Evolutionary conservation across 2,797 vertebrate genomes (phyloP).

Genomic region (Halcyon chelicuti): DNA sequence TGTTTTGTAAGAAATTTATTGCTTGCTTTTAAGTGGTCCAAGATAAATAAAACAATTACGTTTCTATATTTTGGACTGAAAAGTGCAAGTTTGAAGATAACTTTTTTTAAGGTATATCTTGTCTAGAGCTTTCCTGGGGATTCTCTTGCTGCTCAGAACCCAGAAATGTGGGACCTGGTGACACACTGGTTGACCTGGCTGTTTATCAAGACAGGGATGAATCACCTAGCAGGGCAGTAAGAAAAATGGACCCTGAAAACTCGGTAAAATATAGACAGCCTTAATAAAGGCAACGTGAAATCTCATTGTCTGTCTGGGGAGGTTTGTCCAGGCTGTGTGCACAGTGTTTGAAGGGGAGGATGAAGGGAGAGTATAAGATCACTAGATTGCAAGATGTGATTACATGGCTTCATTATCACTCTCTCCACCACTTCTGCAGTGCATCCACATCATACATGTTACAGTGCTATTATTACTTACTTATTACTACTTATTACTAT

Average conservation of each 20-base stretch:
- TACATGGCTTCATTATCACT: not conserved
- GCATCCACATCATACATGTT: not conserved
- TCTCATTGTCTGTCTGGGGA: not conserved
- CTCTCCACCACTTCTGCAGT: not conserved
- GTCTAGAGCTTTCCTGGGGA: not conserved
- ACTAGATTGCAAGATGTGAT: not conserved
- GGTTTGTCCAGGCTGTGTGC: not conserved
- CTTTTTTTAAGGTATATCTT: not conserved
- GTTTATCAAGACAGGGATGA: not conserved
- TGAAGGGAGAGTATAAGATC: not conserved
- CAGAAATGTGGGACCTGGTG: not conserved
- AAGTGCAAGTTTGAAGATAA: not conserved
- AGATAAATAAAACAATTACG: not conserved
- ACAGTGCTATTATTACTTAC: rapidly evolving
- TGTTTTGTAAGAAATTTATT: not conserved
- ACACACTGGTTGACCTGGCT: not conserved
- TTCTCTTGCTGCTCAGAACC: not conserved
- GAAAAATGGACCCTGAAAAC: not conserved
- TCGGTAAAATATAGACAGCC: not conserved
- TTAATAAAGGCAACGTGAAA: not conserved
- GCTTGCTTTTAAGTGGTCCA: not conserved
- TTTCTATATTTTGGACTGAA: not conserved
- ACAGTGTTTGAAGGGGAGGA: not conserved
- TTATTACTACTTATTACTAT: no score
- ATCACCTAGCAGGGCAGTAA: not conserved